These are phyloP conservation scores for Silurus glanis DNA, from an alignment of 2,113 vertebrate species.

Conservation along the genomic window DNA sequence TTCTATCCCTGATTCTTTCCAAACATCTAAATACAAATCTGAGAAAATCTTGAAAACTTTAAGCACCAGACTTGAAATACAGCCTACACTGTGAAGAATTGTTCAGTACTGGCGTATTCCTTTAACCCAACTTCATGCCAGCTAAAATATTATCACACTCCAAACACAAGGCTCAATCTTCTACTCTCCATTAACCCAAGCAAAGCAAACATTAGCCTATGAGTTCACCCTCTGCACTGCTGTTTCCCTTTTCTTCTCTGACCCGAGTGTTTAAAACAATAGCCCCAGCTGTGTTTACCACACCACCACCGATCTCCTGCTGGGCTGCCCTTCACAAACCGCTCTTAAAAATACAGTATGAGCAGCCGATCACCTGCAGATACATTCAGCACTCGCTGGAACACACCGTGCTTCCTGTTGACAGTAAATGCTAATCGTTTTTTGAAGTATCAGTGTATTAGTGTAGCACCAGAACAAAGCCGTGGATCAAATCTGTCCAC, in stretches of 20 bases:
- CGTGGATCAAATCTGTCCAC: background rate
- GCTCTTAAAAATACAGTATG: background rate
- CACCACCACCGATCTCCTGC: constrained; percentile 39
- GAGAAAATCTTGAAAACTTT: background rate
- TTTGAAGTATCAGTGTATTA: constrained; percentile 8
- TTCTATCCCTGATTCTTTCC: background rate
- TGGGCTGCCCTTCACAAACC: background rate
- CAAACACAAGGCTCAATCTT: background rate
- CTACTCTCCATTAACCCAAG: background rate
- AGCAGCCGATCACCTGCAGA: constrained; percentile 17
- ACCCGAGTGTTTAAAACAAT: constrained; percentile 37
- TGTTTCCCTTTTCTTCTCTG: constrained; percentile 27
- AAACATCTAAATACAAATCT: background rate
- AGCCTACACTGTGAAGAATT: background rate
- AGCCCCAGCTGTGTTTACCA: constrained; percentile 56
- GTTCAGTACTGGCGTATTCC: background rate
- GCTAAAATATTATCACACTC: background rate
- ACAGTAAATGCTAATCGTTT: background rate
- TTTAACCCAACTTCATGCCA: background rate
- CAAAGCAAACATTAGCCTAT: constrained; percentile 1
- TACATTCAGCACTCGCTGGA: constrained; percentile 1
- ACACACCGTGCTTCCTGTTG: constrained; percentile 31
- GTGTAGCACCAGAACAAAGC: constrained; percentile 34
- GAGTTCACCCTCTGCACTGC: constrained; percentile 8
- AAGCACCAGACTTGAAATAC: background rate